Conservation (phyloP, 53 echinoderm and acorn worm genomes). For the Pentamera pediparva region DNA sequence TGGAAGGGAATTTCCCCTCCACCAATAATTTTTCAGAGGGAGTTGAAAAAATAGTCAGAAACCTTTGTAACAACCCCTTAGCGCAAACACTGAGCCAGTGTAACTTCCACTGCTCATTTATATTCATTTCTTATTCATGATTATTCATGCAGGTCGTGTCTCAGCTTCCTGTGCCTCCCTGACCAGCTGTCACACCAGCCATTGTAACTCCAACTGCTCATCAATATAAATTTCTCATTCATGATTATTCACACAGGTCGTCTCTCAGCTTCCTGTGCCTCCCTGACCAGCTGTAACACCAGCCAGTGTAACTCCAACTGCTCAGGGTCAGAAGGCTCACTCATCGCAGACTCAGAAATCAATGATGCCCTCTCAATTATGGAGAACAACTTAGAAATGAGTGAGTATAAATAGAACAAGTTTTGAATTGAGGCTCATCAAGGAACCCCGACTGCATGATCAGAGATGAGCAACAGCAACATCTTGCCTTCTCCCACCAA, state of each 20-base stretch:
- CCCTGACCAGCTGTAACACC: constrained; percentile 34
- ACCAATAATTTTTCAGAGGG: too few relatives aligned
- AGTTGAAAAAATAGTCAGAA: too few relatives aligned
- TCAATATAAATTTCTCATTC: not conserved
- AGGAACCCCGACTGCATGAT: too few relatives aligned
- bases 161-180: not conserved
- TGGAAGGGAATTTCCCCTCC: too few relatives aligned
- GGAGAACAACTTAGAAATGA: not conserved
- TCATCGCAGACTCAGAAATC: constrained; percentile 8
- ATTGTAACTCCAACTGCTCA: not conserved
- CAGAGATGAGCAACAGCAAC: too few relatives aligned
- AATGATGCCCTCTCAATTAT: constrained; percentile 12
- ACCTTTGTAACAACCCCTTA: too few relatives aligned
- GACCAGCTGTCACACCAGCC: not conserved
- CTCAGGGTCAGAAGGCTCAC: constrained; percentile 25
- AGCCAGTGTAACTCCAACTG: constrained; percentile 27
- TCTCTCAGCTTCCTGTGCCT: constrained; percentile 34
- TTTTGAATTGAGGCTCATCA: too few relatives aligned
- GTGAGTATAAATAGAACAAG: too few relatives aligned
- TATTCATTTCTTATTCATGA: not conserved
- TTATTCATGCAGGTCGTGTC: not conserved
- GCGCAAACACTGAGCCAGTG: too few relatives aligned
- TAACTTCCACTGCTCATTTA: too few relatives aligned
- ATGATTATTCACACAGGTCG: not conserved
- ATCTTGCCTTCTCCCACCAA: too few relatives aligned